Evolutionary conservation across 1,140 invertebrate species (phyloP).

Genomic region (Rhopalosiphum padi): DNA sequence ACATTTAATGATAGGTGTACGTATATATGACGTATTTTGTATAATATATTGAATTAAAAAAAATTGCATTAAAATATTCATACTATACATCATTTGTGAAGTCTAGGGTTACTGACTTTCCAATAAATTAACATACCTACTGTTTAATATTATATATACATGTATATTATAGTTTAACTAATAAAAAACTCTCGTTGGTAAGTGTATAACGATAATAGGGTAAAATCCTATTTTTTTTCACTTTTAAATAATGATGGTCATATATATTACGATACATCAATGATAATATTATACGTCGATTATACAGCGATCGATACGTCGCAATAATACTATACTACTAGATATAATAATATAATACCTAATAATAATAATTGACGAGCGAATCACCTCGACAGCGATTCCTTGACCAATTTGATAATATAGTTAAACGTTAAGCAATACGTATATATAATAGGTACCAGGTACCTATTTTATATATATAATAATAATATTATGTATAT

Average conservation of each 20-base stretch:
- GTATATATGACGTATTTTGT: neutral
- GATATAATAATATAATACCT: neutral
- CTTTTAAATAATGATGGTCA: neutral
- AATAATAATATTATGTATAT: neutral
- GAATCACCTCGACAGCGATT: neutral
- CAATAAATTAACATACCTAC: neutral
- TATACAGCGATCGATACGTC: neutral
- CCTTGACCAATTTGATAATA: conserved; percentile 18
- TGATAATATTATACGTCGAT: neutral
- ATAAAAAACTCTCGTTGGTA: neutral
- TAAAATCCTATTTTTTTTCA: neutral
- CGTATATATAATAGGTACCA: neutral
- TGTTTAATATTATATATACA: neutral
- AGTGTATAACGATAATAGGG: no score
- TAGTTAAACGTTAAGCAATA: neutral
- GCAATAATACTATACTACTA: neutral
- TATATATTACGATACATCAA: neutral
- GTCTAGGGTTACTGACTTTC: neutral
- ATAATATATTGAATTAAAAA: neutral
- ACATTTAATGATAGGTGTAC: neutral
- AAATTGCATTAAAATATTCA: neutral
- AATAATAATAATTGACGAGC: neutral
- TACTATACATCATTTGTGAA: neutral
- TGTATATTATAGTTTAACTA: neutral
- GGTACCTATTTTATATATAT: neutral